Evolutionary conservation across 2,113 vertebrate species (phyloP), one percentile per base, ranked within the genome.

Genomic region (Cyphotilapia sp.): DNA sequence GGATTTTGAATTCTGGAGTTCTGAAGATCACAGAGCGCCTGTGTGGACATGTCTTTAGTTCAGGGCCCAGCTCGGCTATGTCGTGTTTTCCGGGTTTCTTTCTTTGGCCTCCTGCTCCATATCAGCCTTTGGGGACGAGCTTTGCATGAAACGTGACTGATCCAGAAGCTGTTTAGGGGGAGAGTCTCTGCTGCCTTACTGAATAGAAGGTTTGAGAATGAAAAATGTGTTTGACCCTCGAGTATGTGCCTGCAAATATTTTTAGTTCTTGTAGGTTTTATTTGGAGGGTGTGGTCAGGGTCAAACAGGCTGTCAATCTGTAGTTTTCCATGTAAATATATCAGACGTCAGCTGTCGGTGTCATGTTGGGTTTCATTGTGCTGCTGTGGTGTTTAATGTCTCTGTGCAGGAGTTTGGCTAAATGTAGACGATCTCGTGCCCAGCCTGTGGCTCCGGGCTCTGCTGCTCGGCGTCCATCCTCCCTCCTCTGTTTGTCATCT

Each of bases 1-100:
- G 56, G 56, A 31, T 9, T 59, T 29, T 59, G 13, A 0, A 9
- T 29, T 9, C 56, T 9, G 24, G 24, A 59, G 27, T 59, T 59
- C 27, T 59, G 27, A 31, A 59, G 27, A 6, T 59, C 56, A 59
- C 0, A 16, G 17, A n/a, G 56, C 0, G 0, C 27, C 56, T 9
- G 56, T 31, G 56, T 16, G 56, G 13, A 29, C 8, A 0, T 29
- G 56, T 57, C 56, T 29, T 27, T 29, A 59, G 4, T 29, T 16
- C 56, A 29, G 56, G 56, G 56, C 56, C 56, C 17, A 19, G 49
- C 49, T 51, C 17, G 8, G 8, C 49, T 5, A 9, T 0, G 49
- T 51, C 17, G 3, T 19, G 47, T 51, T 51, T 19, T 3, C 17
- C 4, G 4, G 17, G 47, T 19, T n/a, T n/a, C 49, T n/a, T 51